Percentiles rank a stretch among this genome's conserved stretches.
These are phyloP conservation scores for Melikaiella ostensackeni DNA, from an alignment of 2,888 invertebrate genomes.

Conservation along the genomic window DNA sequence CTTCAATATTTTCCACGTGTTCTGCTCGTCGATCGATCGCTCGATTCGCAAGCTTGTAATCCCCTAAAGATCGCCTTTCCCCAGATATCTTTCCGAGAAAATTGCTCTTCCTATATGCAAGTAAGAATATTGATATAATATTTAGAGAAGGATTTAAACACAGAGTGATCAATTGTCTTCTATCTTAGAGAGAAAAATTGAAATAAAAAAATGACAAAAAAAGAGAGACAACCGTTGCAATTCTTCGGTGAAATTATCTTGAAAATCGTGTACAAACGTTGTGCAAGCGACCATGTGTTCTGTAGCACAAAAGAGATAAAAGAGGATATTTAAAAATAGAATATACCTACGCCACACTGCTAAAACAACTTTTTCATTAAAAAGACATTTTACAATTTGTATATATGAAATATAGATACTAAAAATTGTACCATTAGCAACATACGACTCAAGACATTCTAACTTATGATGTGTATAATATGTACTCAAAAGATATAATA, in stretches of 20 bases:
- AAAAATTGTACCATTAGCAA: conserved; percentile 53
- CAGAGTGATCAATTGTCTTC: conserved; percentile 33
- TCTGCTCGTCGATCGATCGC: neutral
- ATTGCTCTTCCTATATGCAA: conserved; percentile 15
- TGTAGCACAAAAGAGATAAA: conserved; percentile 46
- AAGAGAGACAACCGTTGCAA: conserved; percentile 33
- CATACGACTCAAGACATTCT: conserved; percentile 35
- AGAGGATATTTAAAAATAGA: conserved; percentile 44
- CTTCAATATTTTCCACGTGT: neutral
- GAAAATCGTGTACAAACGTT: conserved; percentile 39
- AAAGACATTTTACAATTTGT: conserved; percentile 75
- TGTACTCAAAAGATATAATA: conserved; percentile 50
- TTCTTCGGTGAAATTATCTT: conserved; percentile 7
- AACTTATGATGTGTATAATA: conserved; percentile 44
- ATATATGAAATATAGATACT: conserved; percentile 71
- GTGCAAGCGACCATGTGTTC: conserved; percentile 61
- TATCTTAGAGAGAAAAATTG: conserved; percentile 17
- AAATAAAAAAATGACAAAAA: neutral
- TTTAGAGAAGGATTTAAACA: conserved; percentile 7
- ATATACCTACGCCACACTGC: conserved; percentile 55
- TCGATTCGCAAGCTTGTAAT: neutral
- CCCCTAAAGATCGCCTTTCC: conserved; percentile 6
- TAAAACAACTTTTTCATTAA: conserved; percentile 63
- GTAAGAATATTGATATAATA: conserved; percentile 26
- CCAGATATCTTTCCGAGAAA: conserved; percentile 3